These are phyloP conservation scores for Micromys minutus DNA, from an alignment of 2,113 vertebrate genomes.

Conservation along the genomic window DNA sequence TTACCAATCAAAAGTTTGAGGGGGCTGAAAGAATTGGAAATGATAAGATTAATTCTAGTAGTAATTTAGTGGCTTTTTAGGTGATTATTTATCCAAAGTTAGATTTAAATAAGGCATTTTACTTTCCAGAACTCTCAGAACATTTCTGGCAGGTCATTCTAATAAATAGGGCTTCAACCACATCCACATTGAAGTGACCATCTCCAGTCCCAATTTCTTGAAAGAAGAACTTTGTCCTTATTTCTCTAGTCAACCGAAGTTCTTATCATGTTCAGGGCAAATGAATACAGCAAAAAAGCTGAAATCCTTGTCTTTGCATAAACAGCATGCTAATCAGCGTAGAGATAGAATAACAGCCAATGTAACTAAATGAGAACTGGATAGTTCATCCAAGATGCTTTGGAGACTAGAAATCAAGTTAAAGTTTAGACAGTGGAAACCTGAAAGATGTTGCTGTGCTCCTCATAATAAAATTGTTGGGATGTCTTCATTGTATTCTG, in stretches of 20 bases:
- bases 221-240: background rate
- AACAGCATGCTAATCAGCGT: background rate
- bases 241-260: constrained; percentile 35
- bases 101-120: background rate
- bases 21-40: background rate
- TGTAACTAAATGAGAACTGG: background rate
- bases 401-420: background rate
- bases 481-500: background rate
- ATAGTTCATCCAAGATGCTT: background rate
- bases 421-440: background rate
- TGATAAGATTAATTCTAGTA: background rate
- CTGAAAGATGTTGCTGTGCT: background rate
- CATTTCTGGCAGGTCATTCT: background rate
- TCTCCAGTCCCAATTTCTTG: background rate
- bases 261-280: background rate
- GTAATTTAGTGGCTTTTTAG: background rate
- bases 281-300: background rate
- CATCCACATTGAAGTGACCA: background rate
- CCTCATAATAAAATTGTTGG: background rate
- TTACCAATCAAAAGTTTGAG: background rate
- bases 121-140: constrained; percentile 2
- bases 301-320: background rate
- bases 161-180: background rate
- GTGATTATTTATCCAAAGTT: constrained; percentile 18
- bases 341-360: background rate